These are phyloP conservation scores for Parazoanthus atlanticus DNA, from an alignment of 92 coral and sea anemone species.

Conservation along the genomic window DNA sequence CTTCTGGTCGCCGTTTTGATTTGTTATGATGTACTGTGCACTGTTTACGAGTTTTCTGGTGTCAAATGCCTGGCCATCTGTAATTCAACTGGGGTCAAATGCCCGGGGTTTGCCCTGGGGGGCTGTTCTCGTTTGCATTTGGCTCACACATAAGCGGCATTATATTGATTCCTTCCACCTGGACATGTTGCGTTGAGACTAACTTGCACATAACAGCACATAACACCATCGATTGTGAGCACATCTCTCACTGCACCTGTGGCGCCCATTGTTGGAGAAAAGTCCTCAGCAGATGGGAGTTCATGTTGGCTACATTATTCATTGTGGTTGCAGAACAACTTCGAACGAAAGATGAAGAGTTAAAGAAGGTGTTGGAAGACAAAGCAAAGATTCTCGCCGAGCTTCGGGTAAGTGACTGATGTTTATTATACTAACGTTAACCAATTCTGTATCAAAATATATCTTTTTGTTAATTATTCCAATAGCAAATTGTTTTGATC, in stretches of 20 bases:
- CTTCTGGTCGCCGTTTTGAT: too few species aligned
- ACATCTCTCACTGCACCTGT: conserved; percentile 23
- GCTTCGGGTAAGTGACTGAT: conserved; percentile 73
- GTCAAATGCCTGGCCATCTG: too few species aligned
- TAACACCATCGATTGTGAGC: conserved; percentile 27
- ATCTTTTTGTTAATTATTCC: not conserved
- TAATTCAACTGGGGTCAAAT: too few species aligned
- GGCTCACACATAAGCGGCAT: not conserved
- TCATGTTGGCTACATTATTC: conserved; percentile 41
- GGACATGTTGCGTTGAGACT: not conserved
- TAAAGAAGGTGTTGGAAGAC: conserved; percentile 87
- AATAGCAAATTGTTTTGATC: too few species aligned
- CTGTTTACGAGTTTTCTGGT: too few species aligned
- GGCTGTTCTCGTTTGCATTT: too few species aligned
- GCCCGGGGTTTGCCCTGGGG: too few species aligned
- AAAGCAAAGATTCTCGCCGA: conserved; percentile 93
- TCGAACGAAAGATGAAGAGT: conserved; percentile 92
- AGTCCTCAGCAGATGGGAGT: conserved; percentile 32
- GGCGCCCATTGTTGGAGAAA: conserved; percentile 33
- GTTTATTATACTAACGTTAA: not conserved
- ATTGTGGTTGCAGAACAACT: conserved; percentile 83
- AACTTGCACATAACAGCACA: conserved; percentile 29
- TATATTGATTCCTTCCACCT: not conserved
- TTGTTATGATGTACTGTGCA: too few species aligned
- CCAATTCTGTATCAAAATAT: not conserved